Evolutionary conservation across 2,888 invertebrate species (phyloP), one percentile per base, ranked within the genome.

Genomic region (Thecocarcelia acutangulata): DNA sequence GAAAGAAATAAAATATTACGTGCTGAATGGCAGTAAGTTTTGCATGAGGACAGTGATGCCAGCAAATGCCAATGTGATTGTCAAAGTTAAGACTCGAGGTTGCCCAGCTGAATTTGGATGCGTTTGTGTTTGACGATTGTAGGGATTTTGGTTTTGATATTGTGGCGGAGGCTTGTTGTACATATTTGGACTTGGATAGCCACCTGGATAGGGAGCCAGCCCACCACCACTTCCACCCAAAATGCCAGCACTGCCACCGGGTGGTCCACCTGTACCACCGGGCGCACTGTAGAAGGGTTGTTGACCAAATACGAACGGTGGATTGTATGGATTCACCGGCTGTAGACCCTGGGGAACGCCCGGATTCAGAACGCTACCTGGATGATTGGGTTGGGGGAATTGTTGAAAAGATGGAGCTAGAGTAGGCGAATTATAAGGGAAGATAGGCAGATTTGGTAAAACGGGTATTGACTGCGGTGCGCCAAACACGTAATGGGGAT

Each of bases 301-400:
- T 83, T 90, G 89, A 50, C 91, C 90, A 84, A 90, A 91, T 85
- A 90, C 88, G 86, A 89, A 91, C 84, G 90, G 85, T 83, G 89
- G 87, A 87, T 87, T 88, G 88, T 89, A 90, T 59, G 90, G 90
- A 86, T 90, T 90, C 85, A 88, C 86, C 84, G 90, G 90, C 86
- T 90, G 90, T 56, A 88, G 87, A 83, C 89, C 87, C 52, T 87
- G 87, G 13, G 90, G 90, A 80, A 89, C 89, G 72, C 89, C 89
- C 46, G 90, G 89, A 85, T 89, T 90, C 73, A 90, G 88, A 15
- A 88, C 87, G 85, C 87, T 88, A 85, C 90, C 90, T 84, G 91
- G 91, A 88, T 90, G 89, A 84, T 89, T 90, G 76, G 91, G 89
- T 88, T 91, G 91, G 24, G 90, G 91, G 86, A 90, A 90, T 85